Percentiles rank a stretch among this genome's conserved stretches.
Conservation (phyloP, 2,888 invertebrate species). For the Cephonodes hylas region DNA sequence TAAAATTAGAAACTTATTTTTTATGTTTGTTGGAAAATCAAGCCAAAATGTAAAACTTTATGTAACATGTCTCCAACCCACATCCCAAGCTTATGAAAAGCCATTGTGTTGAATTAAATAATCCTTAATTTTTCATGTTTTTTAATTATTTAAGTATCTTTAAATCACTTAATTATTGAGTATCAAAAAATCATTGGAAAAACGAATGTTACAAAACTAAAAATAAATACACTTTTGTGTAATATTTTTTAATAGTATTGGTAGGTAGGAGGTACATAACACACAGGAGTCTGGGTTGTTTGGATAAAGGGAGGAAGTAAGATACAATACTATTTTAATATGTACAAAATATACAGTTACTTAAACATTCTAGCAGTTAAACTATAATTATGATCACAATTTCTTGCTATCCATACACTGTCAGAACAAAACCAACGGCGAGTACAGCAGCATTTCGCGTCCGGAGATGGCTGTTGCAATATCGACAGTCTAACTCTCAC, state of each 20-base stretch:
- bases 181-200: conserved; percentile 17
- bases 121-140: conserved; percentile 13
- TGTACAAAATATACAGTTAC: conserved; percentile 82
- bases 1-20: not conserved
- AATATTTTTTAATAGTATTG: conserved; percentile 83
- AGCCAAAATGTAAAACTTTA: not conserved
- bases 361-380: conserved; percentile 73
- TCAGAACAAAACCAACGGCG: conserved; percentile 54
- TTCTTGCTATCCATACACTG: conserved; percentile 74
- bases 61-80: not conserved
- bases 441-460: conserved; percentile 42
- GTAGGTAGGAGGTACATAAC: conserved; percentile 83
- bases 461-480: conserved; percentile 57
- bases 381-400: conserved; percentile 81
- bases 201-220: conserved; percentile 23
- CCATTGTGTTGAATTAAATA: conserved; percentile 14
- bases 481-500: conserved; percentile 65
- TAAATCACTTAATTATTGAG: conserved; percentile 16
- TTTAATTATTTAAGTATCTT: conserved; percentile 12
- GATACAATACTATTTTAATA: conserved; percentile 82
- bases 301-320: conserved; percentile 80
- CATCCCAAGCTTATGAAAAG: conserved; percentile 1
- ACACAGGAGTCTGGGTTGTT: conserved; percentile 80
- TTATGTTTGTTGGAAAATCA: too few relatives aligned
- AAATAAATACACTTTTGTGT: conserved; percentile 61